Conservation (phyloP, 2,797 vertebrate species). For the Parotocinclus haroldoi region DNA sequence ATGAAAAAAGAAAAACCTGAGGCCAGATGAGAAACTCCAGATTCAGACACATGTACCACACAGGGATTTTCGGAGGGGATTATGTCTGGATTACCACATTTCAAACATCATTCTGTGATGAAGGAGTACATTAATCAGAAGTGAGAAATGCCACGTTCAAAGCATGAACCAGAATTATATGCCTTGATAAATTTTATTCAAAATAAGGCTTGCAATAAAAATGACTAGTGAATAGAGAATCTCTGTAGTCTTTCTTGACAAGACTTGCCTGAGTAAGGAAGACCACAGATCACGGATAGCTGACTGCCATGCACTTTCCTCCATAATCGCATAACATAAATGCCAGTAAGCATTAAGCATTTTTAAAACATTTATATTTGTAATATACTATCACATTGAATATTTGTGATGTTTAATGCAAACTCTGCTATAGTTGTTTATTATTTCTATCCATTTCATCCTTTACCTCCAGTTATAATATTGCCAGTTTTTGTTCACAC, state of each 20-base stretch:
- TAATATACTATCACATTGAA: too few relatives aligned
- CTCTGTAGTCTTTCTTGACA: background rate
- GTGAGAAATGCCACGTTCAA: conserved; percentile 45
- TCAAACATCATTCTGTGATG: conserved; percentile 65
- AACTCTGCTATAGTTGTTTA: too few relatives aligned
- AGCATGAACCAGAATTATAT: conserved; percentile 30
- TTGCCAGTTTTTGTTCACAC: too few relatives aligned
- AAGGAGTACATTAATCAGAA: conserved; percentile 49
- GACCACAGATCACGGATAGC: too few relatives aligned
- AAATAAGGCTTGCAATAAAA: conserved; percentile 22
- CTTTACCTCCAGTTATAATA: too few relatives aligned
- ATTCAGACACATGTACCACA: conserved; percentile 59
- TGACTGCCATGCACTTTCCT: too few relatives aligned
- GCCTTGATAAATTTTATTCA: conserved; percentile 23
- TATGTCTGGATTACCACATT: conserved; percentile 65
- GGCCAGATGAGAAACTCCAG: conserved; percentile 51
- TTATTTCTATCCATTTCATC: too few relatives aligned
- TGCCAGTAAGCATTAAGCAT: too few relatives aligned
- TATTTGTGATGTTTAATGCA: too few relatives aligned
- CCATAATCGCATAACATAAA: too few relatives aligned
- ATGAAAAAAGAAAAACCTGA: conserved; percentile 19
- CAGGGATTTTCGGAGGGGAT: conserved; percentile 57
- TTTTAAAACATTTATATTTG: too few relatives aligned
- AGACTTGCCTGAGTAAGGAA: too few relatives aligned
- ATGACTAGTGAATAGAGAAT: background rate